These are phyloP conservation scores for Spheniscus mendiculus DNA, from an alignment of 2,113 vertebrate genomes.

Conservation along the genomic window DNA sequence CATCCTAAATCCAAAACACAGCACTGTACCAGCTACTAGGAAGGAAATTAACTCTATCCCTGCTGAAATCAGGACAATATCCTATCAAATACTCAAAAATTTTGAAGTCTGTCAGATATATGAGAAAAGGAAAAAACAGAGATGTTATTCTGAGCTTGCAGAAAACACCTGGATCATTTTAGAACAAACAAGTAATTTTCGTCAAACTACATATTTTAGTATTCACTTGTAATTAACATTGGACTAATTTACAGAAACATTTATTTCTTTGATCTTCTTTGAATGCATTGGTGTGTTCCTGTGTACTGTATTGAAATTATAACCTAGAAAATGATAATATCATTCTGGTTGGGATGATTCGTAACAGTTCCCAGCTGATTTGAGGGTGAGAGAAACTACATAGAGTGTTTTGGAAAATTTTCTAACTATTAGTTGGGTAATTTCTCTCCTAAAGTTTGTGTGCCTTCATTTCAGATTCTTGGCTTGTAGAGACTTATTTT, in stretches of 20 bases:
- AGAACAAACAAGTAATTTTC: not conserved
- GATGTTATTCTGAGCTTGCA: not conserved
- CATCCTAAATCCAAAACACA: no score
- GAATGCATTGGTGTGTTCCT: not conserved
- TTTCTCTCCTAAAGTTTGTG: not conserved
- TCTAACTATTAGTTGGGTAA: not conserved
- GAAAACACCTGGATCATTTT: not conserved
- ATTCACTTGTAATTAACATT: not conserved
- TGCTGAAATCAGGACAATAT: no score
- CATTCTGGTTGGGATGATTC: not conserved
- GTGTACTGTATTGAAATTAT: not conserved
- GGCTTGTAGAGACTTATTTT: not conserved
- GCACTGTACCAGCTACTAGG: no score
- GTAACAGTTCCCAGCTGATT: not conserved
- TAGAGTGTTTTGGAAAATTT: not conserved
- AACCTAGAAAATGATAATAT: not conserved
- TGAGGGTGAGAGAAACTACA: not conserved
- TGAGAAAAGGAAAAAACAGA: not conserved
- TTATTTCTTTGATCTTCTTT: not conserved
- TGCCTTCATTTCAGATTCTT: not conserved
- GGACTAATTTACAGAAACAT: not conserved
- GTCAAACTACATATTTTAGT: not conserved
- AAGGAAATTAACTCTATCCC: no score
- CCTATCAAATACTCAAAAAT: not conserved
- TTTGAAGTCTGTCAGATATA: not conserved